Base-by-base conservation (phyloP, 2,888 invertebrate genomes). In the Pterobdella sp. region DNA sequence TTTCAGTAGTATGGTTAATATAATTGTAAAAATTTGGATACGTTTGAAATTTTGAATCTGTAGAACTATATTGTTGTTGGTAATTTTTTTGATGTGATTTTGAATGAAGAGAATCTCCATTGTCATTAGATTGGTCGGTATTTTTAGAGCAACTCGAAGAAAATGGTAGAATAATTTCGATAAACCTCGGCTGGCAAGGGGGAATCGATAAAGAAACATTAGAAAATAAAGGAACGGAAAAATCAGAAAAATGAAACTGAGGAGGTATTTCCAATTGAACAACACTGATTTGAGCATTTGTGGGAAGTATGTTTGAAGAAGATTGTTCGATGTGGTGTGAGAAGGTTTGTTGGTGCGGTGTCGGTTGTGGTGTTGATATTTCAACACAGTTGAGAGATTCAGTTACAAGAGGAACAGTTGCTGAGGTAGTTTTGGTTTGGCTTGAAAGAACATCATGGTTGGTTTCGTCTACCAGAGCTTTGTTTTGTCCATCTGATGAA, bases 51-150 rank as follows among this genome's bases (percentile, higher is more conserved):
- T n/a, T 14, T 18, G 14, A 18, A 49, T 49, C 14, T 49, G 14
- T 14, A 14, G 14, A 18, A 18, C 18, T 14, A 49, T 49, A 18
- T 14, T n/a, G 52, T 49, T 49, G 14, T 49, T 49, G 52, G 14
- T n/a, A 18, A 18, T 49, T 14, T 49, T 18, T 14, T 49, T 18
- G 52, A 18, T 18, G n/a, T n/a, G n/a, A 18, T 49, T n/a, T 14
- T 49, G 14, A 18, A 89, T 88, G 73, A 89, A n/a, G n/a, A n/a
- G n/a, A n/a, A n/a, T 56, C 60, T 4, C 26, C n/a, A 22, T 56
- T 7, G 60, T 3, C n/a, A 22, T 22, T 22, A 14, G 60, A n/a
- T 4, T 14, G 60, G 60, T 26, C 4, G 60, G 4, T 3, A 22
- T 18, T 56, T 22, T 56, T 56, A 26, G n/a, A 26, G 60, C 4